A percentile compares a stretch with the other conserved stretches of the same genome.
Conservation (phyloP, 2,888 invertebrate genomes). For the Hesperia comma region DNA sequence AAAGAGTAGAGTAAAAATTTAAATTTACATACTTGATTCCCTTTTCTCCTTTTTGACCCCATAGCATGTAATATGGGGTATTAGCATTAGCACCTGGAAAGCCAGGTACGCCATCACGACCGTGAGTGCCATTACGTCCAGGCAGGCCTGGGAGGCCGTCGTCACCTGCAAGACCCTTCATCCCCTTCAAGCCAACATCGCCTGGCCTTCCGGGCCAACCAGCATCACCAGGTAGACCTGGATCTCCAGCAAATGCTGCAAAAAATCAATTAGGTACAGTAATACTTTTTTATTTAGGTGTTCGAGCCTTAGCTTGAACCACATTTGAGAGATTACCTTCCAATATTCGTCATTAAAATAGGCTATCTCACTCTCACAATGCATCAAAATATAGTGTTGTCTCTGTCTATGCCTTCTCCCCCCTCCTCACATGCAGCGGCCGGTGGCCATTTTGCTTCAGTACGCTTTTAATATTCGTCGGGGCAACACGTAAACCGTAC, state of each 20-base stretch:
- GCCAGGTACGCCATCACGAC: slow-evolving; percentile 81
- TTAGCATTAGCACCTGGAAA: slow-evolving; percentile 73
- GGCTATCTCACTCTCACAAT: too few relatives aligned
- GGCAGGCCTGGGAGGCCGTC: slow-evolving; percentile 75
- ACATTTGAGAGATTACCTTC: too few relatives aligned
- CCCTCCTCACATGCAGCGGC: too few relatives aligned
- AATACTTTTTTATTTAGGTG: too few relatives aligned
- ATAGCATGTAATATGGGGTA: slow-evolving; percentile 62
- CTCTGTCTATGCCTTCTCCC: too few relatives aligned
- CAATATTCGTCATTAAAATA: too few relatives aligned
- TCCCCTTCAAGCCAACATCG: slow-evolving; percentile 61
- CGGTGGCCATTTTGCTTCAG: too few relatives aligned
- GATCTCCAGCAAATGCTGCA: slow-evolving; percentile 73
- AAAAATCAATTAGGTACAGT: slow-evolving; percentile 24
- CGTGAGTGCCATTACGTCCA: slow-evolving; percentile 76
- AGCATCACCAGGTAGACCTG: slow-evolving; percentile 69
- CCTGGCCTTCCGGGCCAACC: slow-evolving; percentile 64
- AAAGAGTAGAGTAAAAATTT: too few relatives aligned
- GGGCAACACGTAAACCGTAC: too few relatives aligned
- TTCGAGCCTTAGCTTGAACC: too few relatives aligned
- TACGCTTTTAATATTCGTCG: too few relatives aligned
- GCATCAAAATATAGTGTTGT: too few relatives aligned
- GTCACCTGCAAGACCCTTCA: slow-evolving; percentile 70
- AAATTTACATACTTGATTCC: slow-evolving; percentile 62
- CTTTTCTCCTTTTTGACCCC: slow-evolving; percentile 78